These are phyloP conservation scores for Glossophaga mutica DNA, from an alignment of 2,797 vertebrate genomes.

Conservation along the genomic window DNA sequence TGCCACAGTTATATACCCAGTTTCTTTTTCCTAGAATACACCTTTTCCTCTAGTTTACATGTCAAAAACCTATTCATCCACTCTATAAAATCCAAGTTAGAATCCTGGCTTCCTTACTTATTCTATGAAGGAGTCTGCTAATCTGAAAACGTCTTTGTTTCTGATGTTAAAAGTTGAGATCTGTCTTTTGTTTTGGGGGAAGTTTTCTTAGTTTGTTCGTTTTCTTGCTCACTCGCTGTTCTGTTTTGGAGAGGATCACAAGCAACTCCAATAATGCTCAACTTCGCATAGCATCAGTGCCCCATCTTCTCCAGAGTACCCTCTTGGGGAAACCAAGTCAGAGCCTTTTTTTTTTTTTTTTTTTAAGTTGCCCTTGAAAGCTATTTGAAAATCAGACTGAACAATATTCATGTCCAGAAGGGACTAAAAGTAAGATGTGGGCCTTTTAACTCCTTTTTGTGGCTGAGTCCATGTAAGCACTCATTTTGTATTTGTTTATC, in stretches of 20 bases:
- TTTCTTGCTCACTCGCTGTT: not conserved
- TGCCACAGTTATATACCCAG: not conserved
- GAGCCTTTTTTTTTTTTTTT: not conserved
- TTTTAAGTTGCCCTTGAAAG: not conserved
- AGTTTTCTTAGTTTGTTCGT: not conserved
- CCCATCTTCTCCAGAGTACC: not conserved
- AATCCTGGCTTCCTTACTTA: not conserved
- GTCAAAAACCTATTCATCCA: not conserved
- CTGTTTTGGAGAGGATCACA: not conserved
- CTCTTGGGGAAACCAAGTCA: not conserved
- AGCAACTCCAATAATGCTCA: not conserved
- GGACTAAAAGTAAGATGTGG: not conserved
- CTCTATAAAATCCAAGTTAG: not conserved
- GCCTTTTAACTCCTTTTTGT: not conserved
- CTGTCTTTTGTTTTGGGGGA: not conserved
- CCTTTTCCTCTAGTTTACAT: not conserved
- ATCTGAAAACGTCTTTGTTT: not conserved
- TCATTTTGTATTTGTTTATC: not conserved
- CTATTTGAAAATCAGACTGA: not conserved
- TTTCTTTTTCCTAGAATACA: not conserved
- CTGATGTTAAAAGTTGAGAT: not conserved
- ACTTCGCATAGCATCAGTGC: not conserved
- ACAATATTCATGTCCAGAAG: not conserved
- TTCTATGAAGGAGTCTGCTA: not conserved
- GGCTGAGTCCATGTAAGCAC: not conserved